phyloP scores from a whole-genome alignment of 2,888 invertebrate genomes.

The Chaetogeoica ovagalla region DNA sequence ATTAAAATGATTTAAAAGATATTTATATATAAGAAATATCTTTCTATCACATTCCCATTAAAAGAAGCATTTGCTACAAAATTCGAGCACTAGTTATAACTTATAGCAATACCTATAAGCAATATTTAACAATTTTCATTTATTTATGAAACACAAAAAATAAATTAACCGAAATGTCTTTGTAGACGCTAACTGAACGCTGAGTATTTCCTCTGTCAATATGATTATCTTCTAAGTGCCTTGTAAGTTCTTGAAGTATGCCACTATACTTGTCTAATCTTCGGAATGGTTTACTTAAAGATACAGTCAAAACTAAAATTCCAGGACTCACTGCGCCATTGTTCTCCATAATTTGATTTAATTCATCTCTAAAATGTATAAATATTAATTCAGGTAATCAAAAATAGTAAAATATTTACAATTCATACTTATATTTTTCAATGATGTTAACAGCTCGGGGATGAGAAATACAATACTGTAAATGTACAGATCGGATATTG shows the following conservation, averaged over 20 bases:
- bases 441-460: constrained; percentile 91
- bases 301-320: constrained; percentile 85
- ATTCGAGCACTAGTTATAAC: too few species aligned
- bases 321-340: constrained; percentile 85
- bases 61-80: too few species aligned
- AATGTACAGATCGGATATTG: constrained; percentile 80
- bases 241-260: constrained; percentile 90
- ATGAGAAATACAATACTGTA: constrained; percentile 88
- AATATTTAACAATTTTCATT: too few species aligned
- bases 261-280: constrained; percentile 92
- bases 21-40: too few species aligned
- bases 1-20: too few species aligned
- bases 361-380: constrained; percentile 69
- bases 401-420: not conserved
- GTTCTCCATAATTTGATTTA: constrained; percentile 85
- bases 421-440: constrained; percentile 83
- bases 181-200: constrained; percentile 89
- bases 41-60: too few species aligned
- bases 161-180: constrained; percentile 84
- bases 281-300: constrained; percentile 92
- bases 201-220: constrained; percentile 96
- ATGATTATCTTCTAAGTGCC: constrained; percentile 94
- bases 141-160: constrained; percentile 1
- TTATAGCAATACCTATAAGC: too few species aligned
- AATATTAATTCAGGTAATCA: not conserved